Percentiles rank a stretch among this genome's conserved stretches.
phyloP scores from a whole-genome alignment of 1,140 invertebrate species.

The Lethocerus indicus region DNA sequence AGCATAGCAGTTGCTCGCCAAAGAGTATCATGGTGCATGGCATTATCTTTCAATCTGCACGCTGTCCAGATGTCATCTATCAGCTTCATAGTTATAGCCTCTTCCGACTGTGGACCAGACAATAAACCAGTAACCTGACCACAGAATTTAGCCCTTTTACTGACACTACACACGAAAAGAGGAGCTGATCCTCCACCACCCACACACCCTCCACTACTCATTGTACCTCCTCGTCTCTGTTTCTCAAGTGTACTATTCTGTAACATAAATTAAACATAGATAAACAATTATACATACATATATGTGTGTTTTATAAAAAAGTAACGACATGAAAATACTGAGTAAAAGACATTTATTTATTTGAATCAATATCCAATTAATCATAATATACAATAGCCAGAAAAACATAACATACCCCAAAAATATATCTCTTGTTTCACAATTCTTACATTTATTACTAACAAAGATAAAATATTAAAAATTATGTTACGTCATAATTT shows the following conservation, averaged over 20 bases:
- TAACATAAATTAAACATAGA: conserved; percentile 9
- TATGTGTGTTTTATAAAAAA: too few relatives aligned
- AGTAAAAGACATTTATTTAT: background rate
- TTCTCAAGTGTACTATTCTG: conserved; percentile 60
- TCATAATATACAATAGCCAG: background rate
- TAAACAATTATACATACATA: background rate
- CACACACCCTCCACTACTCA: background rate
- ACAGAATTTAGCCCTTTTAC: conserved; percentile 66
- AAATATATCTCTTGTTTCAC: too few relatives aligned
- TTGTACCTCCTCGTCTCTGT: conserved; percentile 17
- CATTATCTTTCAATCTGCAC: conserved; percentile 40
- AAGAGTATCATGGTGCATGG: conserved; percentile 55
- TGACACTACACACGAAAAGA: conserved; percentile 67
- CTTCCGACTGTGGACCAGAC: conserved; percentile 28
- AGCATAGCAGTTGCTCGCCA: conserved; percentile 84
- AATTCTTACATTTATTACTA: too few relatives aligned
- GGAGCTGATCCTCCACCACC: conserved; percentile 52
- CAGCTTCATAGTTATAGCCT: conserved; percentile 33
- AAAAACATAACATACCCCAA: too few relatives aligned
- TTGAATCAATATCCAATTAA: background rate
- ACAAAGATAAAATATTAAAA: background rate
- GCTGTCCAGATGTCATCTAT: conserved; percentile 42
- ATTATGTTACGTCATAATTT: background rate
- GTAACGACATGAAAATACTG: background rate
- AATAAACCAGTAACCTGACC: conserved; percentile 72